Evolutionary conservation across 2,888 invertebrate species (phyloP).

Genomic region (Ophioninae sp.): DNA sequence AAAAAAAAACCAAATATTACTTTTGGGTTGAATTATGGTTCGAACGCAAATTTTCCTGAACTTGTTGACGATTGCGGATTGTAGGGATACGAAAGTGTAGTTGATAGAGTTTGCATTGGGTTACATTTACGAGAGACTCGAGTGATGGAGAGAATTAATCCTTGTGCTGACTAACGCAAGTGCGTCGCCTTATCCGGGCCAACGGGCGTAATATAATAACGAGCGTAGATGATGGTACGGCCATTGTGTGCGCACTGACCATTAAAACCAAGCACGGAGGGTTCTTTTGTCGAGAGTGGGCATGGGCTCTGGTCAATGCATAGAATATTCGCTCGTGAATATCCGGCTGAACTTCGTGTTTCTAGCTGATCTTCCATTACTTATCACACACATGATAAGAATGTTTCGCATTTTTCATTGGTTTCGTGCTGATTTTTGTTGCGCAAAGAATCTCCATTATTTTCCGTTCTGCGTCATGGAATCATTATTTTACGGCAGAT

Average conservation of each 20-base stretch:
- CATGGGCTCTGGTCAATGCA: neutral
- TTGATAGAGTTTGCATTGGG: conserved; percentile 13
- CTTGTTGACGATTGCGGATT: neutral
- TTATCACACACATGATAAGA: neutral
- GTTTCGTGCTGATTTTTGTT: neutral
- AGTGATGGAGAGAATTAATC: conserved; percentile 51
- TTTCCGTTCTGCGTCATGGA: conserved; percentile 30
- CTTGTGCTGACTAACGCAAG: conserved; percentile 40
- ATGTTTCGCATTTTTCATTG: neutral
- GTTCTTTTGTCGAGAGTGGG: conserved; percentile 13
- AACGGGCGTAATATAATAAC: conserved; percentile 36
- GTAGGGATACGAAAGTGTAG: neutral
- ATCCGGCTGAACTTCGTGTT: neutral
- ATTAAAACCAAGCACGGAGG: conserved; percentile 23
- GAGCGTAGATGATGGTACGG: conserved; percentile 53
- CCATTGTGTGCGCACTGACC: conserved; percentile 24
- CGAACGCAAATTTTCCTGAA: neutral
- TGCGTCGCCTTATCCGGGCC: conserved; percentile 53
- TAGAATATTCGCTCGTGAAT: neutral
- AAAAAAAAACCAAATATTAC: no score
- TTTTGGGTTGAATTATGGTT: no score
- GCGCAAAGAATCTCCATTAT: conserved; percentile 6
- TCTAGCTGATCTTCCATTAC: neutral
- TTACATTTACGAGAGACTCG: conserved; percentile 36
- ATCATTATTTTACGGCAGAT: conserved; percentile 24